phyloP scores from a whole-genome alignment of 2,888 invertebrate genomes.

The Meiosimyza decipiens region DNA sequence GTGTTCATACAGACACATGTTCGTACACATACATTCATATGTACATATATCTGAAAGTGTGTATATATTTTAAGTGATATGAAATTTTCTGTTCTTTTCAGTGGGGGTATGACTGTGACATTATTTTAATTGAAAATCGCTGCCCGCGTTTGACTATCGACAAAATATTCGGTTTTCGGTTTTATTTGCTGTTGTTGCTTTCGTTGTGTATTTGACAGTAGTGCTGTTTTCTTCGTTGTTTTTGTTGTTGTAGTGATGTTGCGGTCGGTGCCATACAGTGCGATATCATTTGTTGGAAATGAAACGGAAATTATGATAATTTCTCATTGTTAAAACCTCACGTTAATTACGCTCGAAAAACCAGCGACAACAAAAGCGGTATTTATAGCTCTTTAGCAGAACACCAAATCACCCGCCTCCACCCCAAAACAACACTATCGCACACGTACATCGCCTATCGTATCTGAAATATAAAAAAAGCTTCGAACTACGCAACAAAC shows the following conservation, averaged over 20 bases:
- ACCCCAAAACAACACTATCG: slow-evolving; percentile 6
- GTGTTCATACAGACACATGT: too few relatives aligned
- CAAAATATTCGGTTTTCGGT: slow-evolving; percentile 23
- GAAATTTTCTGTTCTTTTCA: not conserved
- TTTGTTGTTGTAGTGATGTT: slow-evolving; percentile 34
- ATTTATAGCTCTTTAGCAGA: slow-evolving; percentile 24
- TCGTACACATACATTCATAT: too few relatives aligned
- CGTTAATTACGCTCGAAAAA: slow-evolving; percentile 43
- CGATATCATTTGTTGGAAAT: slow-evolving; percentile 43
- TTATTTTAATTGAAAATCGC: slow-evolving; percentile 25
- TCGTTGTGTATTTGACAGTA: slow-evolving; percentile 46
- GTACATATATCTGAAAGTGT: too few relatives aligned
- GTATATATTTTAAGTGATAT: too few relatives aligned
- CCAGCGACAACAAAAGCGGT: slow-evolving; percentile 16
- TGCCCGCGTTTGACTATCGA: slow-evolving; percentile 22
- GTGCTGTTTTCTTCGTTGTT: slow-evolving; percentile 30
- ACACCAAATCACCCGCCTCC: not conserved
- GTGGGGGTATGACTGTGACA: not conserved
- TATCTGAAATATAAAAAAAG: not conserved
- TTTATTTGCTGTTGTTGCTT: slow-evolving; percentile 25
- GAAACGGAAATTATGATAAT: slow-evolving; percentile 49
- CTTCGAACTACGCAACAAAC: not conserved
- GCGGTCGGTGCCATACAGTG: slow-evolving; percentile 44
- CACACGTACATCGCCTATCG: not conserved
- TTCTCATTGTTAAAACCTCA: slow-evolving; percentile 43